Evolutionary conservation across 2,113 vertebrate species (phyloP), one percentile per base, ranked within the genome.

Genomic region (Nanorana parkeri): DNA sequence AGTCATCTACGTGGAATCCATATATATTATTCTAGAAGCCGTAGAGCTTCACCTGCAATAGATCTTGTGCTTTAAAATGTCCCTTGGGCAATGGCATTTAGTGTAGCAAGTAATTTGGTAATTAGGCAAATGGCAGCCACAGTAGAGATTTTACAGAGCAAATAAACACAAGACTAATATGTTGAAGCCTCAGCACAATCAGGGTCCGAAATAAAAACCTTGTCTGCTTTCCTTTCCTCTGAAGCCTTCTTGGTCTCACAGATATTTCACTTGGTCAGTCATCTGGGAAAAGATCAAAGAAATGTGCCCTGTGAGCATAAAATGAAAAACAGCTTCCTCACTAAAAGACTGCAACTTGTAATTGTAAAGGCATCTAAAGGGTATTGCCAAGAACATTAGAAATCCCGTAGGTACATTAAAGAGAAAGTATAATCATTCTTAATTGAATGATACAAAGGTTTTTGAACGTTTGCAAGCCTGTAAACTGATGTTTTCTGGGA

Each of bases 31-130:
- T 23, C 51, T 52, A 2, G 26, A 36, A 16, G 54, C 2, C 11
- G 20, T 55, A 21, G 55, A 15, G 21, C 15, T 2, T 74, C 15
- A 74, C 54, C 55, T 74, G 71, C 28, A 74, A 74, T 74, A 74
- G 54, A 74, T 74, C 71, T 60, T 58, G 19, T 32, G 54, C 68
- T 60, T 29, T 74, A 74, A 58, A 73, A 58, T 7, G 71, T 21
- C 71, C 71, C 71, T 3, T 58, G 26, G 36, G 74, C 36, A 47
- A 64, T 77, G 74, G 17, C 74, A 63, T 64, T 77, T 61, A 77
- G 32, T 64, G 36, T 63, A 77, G 21, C 74, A 77, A 51, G 36
- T 64, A 77, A 77, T 64, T 77, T 61, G 36, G 56, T 77, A 64
- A 64, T 52, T 77, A 77, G 60, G 29, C 8, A 21, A 21, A 51